Conservation (phyloP, 2,113 vertebrate species). For the Pelodiscus sinensis region DNA sequence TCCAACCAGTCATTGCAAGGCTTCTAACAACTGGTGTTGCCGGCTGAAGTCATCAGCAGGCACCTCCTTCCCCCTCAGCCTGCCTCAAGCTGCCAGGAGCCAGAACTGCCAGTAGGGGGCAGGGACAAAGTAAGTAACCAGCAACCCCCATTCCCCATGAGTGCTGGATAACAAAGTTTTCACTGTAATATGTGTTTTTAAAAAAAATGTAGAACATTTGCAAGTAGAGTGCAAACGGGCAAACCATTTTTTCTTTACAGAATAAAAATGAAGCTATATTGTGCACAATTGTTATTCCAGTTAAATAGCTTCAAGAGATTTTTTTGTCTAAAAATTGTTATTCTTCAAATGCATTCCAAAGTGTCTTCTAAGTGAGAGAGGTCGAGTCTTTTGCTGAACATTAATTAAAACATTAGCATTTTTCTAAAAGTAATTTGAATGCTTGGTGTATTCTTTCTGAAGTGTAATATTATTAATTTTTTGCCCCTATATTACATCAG, state of each 20-base stretch:
- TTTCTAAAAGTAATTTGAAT: conserved; percentile 27
- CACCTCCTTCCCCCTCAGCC: no score
- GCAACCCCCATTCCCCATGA: no score
- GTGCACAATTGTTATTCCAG: neutral
- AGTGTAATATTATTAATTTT: neutral
- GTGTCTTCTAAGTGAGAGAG: neutral
- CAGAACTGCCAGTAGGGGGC: no score
- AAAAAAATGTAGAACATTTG: neutral
- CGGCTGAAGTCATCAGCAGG: no score
- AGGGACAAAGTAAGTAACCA: no score
- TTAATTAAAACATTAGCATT: conserved; percentile 20
- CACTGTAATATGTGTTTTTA: neutral
- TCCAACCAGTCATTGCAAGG: no score
- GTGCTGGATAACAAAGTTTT: no score
- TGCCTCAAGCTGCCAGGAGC: no score
- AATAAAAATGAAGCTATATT: neutral
- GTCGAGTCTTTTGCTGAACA: neutral
- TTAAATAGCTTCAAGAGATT: neutral
- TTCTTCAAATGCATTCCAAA: fast-evolving
- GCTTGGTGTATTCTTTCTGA: neutral
- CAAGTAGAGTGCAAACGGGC: neutral
- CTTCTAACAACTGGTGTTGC: no score
- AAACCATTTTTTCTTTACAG: neutral
- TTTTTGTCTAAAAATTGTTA: neutral
- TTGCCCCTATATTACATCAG: neutral